These are phyloP conservation scores for Pholis gunnellus DNA, from an alignment of 2,113 vertebrate genomes.

Conservation along the genomic window DNA sequence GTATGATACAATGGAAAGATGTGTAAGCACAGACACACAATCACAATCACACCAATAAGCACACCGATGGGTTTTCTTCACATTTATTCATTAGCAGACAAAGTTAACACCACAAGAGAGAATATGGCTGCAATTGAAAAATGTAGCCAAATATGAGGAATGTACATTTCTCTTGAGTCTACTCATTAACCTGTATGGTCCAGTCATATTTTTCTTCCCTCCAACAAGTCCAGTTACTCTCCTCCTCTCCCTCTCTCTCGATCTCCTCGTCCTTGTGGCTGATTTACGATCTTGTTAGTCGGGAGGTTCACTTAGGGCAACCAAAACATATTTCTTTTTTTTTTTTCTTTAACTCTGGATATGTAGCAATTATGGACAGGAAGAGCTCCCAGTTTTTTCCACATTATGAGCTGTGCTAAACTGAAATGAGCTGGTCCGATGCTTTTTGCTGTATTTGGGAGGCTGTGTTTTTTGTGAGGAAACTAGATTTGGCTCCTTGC, in stretches of 20 bases:
- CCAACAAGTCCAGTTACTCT: constrained; percentile 30
- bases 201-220: constrained; percentile 45
- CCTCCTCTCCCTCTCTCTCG: constrained; percentile 19
- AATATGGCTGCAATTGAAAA: constrained; percentile 12
- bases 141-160: constrained; percentile 7
- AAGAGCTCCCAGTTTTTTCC: constrained; percentile 84
- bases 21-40: neutral
- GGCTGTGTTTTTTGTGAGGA: constrained; percentile 66
- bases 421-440: constrained; percentile 86
- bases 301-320: constrained; percentile 67
- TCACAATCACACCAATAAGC: constrained; percentile 7
- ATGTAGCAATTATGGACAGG: constrained; percentile 85
- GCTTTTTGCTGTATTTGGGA: constrained; percentile 84
- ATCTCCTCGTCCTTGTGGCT: constrained; percentile 53
- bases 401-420: constrained; percentile 86
- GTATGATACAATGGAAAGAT: constrained; percentile 12
- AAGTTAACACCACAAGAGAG: constrained; percentile 22
- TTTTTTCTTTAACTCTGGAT: constrained; percentile 65
- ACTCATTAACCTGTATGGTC: neutral
- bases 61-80: constrained; percentile 2
- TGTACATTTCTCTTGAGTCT: constrained; percentile 35
- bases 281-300: constrained; percentile 75
- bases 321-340: constrained; percentile 54
- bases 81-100: constrained; percentile 13
- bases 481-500: constrained; percentile 81